Percentiles rank a stretch among this genome's conserved stretches.
Evolutionary conservation across 2,113 vertebrate genomes (phyloP).

Genomic region (Malurus alboscapulatus): DNA sequence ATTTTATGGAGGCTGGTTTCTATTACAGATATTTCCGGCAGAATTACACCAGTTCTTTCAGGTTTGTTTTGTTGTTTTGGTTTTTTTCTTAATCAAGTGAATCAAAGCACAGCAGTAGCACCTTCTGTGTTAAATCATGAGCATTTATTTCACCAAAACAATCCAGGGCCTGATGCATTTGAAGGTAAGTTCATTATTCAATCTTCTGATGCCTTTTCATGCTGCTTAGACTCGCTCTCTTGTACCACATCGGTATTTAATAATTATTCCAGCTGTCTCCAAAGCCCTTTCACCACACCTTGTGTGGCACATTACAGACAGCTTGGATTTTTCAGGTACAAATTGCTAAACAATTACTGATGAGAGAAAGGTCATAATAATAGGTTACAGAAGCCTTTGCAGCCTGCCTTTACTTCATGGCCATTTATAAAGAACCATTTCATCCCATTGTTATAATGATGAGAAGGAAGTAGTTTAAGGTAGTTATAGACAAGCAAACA

Average conservation of each 20-base stretch:
- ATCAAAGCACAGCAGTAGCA: neutral
- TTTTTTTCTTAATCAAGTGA: neutral
- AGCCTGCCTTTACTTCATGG: constrained; percentile 73
- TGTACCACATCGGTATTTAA: constrained; percentile 54
- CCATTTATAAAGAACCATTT: constrained; percentile 77
- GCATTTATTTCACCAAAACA: constrained; percentile 22
- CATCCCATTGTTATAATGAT: constrained; percentile 77
- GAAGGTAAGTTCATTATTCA: constrained; percentile 34
- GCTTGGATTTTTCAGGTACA: constrained; percentile 76
- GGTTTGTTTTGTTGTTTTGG: neutral
- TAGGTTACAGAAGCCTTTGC: constrained; percentile 76
- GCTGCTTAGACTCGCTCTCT: constrained; percentile 26
- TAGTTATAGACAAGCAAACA: constrained; percentile 81
- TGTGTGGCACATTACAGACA: constrained; percentile 67
- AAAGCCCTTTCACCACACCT: constrained; percentile 62
- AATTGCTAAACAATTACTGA: constrained; percentile 81
- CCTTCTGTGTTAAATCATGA: neutral
- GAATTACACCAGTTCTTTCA: neutral
- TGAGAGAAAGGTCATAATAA: constrained; percentile 81
- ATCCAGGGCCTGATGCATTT: neutral
- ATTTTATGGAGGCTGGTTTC: neutral
- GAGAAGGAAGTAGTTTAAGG: constrained; percentile 82
- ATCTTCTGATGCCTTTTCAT: constrained; percentile 44
- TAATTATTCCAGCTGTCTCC: constrained; percentile 58
- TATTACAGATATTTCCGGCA: neutral